Percentiles rank a stretch among this genome's conserved stretches.
Conservation (phyloP, 2,113 vertebrate genomes). For the Pipra filicauda region DNA sequence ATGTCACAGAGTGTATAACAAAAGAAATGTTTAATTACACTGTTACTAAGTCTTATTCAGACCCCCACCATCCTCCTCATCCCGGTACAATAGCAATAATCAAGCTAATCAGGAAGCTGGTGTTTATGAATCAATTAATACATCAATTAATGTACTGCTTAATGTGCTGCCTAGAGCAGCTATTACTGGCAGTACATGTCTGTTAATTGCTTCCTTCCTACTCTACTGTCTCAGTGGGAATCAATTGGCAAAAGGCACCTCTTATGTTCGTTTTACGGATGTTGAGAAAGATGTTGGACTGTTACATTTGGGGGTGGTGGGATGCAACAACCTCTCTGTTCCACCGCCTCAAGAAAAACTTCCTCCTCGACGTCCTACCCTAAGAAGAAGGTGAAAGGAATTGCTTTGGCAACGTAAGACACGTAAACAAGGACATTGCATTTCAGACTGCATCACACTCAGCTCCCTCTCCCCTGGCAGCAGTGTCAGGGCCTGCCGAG, state of each 20-base stretch:
- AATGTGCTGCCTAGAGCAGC: constrained; percentile 47
- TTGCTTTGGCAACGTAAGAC: not conserved
- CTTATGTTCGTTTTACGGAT: not conserved
- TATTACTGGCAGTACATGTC: constrained; percentile 23
- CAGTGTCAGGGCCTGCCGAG: not conserved
- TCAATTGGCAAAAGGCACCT: not conserved
- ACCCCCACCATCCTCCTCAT: not conserved
- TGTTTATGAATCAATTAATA: constrained; percentile 67
- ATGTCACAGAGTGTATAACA: not conserved
- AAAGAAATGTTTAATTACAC: constrained; percentile 49
- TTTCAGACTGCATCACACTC: not conserved
- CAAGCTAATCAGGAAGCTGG: constrained; percentile 44
- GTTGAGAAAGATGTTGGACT: not conserved
- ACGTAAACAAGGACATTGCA: not conserved
- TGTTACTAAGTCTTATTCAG: not conserved
- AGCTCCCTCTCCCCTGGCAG: not conserved
- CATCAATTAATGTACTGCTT: constrained; percentile 55
- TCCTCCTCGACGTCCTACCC: not conserved
- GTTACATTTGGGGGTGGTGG: not conserved
- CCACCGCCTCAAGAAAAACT: not conserved
- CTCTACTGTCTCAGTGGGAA: not conserved
- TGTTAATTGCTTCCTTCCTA: constrained; percentile 47
- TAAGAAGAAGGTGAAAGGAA: not conserved
- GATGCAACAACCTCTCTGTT: not conserved
- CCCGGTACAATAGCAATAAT: constrained; percentile 26